Conservation (phyloP, 2,888 invertebrate species). For the Melipona bicolor region DNA sequence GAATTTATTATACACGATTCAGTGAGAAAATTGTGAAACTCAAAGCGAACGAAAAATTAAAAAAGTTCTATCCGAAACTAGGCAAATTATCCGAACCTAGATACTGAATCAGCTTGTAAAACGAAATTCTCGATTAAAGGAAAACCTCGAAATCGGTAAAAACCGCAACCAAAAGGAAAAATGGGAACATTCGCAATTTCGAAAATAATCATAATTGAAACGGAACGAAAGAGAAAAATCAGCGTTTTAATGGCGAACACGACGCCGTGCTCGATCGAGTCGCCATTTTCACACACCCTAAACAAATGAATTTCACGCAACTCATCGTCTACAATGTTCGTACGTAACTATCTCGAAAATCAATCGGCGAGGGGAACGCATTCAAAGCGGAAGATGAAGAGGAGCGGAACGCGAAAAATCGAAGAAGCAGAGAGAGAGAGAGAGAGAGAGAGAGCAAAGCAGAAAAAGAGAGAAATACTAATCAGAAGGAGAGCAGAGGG, state of each 20-base stretch:
- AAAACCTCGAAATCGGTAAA: background rate
- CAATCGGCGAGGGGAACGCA: conserved; percentile 15
- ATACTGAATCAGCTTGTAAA: background rate
- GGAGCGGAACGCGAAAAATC: conserved; percentile 37
- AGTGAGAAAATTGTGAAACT: too few species aligned
- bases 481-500: conserved; percentile 36
- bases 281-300: background rate
- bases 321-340: background rate
- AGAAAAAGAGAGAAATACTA: conserved; percentile 22
- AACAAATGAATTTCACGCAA: background rate
- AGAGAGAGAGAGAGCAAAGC: too few species aligned
- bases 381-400: conserved; percentile 14
- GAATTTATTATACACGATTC: too few species aligned
- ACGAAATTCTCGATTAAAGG: background rate
- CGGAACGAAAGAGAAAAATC: background rate
- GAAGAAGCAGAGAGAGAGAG: background rate
- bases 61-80: too few species aligned
- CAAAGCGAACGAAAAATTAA: too few species aligned
- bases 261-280: background rate
- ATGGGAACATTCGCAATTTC: background rate
- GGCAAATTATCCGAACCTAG: background rate
- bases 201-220: accelerated
- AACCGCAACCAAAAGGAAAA: background rate
- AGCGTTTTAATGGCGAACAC: conserved; percentile 18
- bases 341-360: conserved; percentile 20